Percentiles rank a stretch among this genome's conserved stretches.
Evolutionary conservation across 2,113 vertebrate genomes (phyloP).

Genomic region (Pelecanoides urinatrix): DNA sequence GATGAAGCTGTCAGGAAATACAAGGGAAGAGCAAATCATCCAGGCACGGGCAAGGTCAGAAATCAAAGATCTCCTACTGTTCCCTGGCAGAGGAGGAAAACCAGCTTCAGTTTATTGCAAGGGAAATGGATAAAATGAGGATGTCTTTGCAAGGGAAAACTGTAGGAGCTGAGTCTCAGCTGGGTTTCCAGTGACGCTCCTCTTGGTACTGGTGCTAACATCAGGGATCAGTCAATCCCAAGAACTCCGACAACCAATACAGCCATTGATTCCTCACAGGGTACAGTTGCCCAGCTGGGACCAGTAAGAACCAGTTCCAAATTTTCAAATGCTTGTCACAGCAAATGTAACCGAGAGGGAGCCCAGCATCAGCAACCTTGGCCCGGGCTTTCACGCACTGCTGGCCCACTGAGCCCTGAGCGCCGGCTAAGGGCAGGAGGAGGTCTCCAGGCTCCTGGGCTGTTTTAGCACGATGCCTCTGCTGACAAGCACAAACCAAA

Average conservation of each 20-base stretch:
- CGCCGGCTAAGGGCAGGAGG: neutral
- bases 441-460: neutral
- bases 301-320: neutral
- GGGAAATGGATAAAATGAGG: fast-evolving
- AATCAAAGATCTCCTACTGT: neutral
- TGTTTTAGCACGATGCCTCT: neutral
- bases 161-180: neutral
- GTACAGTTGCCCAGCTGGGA: neutral
- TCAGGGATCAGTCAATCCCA: neutral
- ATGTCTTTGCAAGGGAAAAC: neutral
- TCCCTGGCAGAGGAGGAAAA: neutral
- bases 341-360: too few relatives aligned
- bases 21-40: neutral
- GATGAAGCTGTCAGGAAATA: neutral
- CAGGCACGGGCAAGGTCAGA: neutral
- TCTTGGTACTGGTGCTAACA: neutral
- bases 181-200: neutral
- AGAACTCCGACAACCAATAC: neutral
- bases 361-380: neutral
- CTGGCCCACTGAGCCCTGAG: neutral
- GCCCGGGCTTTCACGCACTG: fast-evolving
- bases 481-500: neutral
- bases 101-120: neutral
- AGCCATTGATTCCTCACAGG: neutral
- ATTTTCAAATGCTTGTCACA: neutral